Percentiles rank a stretch among this genome's conserved stretches.
Evolutionary conservation across 2,888 invertebrate species (phyloP).

Genomic region (Fragum sueziense): DNA sequence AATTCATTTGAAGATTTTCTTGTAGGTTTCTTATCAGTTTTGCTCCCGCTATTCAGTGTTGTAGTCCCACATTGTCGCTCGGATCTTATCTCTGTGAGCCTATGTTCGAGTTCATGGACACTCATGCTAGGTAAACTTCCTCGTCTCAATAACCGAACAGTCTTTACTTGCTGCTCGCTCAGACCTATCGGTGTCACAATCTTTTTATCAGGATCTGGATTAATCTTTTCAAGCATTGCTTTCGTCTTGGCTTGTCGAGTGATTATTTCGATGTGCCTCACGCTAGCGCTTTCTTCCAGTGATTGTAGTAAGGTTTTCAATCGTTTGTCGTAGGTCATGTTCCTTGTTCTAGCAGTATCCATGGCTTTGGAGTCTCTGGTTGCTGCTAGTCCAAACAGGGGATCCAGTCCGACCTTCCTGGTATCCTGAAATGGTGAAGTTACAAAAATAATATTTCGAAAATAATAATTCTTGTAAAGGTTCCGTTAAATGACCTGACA

Average conservation of each 20-base stretch:
- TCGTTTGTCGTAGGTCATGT: constrained; percentile 25
- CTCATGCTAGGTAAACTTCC: constrained; percentile 29
- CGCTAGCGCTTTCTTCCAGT: constrained; percentile 9
- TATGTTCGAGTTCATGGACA: constrained; percentile 27
- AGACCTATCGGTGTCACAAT: constrained; percentile 28
- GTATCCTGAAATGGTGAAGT: constrained; percentile 27
- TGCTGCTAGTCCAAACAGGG: constrained; percentile 26
- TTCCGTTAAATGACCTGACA: too few relatives aligned
- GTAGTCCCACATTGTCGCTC: background rate
- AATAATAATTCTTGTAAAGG: too few relatives aligned
- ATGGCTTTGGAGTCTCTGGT: constrained; percentile 31
- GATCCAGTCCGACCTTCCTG: constrained; percentile 21
- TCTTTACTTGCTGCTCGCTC: constrained; percentile 16
- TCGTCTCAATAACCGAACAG: constrained; percentile 14
- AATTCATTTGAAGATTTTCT: background rate
- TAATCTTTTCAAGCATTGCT: constrained; percentile 26
- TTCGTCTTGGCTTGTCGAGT: constrained; percentile 10
- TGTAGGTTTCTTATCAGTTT: background rate
- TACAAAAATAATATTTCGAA: background rate
- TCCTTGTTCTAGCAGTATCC: constrained; percentile 31
- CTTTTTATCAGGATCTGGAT: constrained; percentile 33
- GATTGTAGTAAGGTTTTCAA: constrained; percentile 18
- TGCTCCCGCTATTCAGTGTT: background rate
- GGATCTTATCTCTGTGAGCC: background rate
- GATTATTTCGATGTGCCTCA: background rate